Conservation (phyloP, 2,797 vertebrate species). For the Hoplostethus atlanticus region DNA sequence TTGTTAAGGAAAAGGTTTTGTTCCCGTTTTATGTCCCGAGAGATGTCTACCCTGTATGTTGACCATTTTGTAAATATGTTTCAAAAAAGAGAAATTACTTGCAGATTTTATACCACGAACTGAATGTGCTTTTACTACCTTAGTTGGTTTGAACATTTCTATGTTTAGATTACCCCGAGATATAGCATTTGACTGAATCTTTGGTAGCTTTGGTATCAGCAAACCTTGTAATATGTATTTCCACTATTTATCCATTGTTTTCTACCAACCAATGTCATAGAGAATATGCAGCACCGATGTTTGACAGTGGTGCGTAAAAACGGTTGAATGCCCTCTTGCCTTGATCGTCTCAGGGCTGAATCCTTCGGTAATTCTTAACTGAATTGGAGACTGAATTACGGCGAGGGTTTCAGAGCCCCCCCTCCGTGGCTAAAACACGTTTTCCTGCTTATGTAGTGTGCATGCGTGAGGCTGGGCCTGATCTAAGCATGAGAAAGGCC, state of each 20-base stretch:
- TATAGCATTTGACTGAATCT: constrained; percentile 74
- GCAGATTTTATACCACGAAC: constrained; percentile 89
- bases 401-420: constrained; percentile 46
- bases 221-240: constrained; percentile 78
- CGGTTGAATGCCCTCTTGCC: constrained; percentile 66
- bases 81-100: constrained; percentile 83
- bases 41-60: constrained; percentile 71
- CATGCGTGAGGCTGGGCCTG: constrained; percentile 76
- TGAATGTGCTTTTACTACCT: constrained; percentile 89
- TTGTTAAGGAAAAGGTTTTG: constrained; percentile 36
- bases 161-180: constrained; percentile 74
- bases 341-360: constrained; percentile 67
- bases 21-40: constrained; percentile 71
- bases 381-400: constrained; percentile 24
- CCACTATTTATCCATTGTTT: constrained; percentile 72
- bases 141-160: constrained; percentile 77
- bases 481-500: constrained; percentile 79
- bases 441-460: constrained; percentile 73
- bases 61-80: constrained; percentile 82
- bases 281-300: constrained; percentile 73
- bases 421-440: constrained; percentile 21
- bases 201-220: constrained; percentile 82
- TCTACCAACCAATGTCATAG: constrained; percentile 75
- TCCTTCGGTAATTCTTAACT: constrained; percentile 49
- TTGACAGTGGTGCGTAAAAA: constrained; percentile 49